phyloP scores from a whole-genome alignment of 2,113 vertebrate species.

The Alexandromys fortis region DNA sequence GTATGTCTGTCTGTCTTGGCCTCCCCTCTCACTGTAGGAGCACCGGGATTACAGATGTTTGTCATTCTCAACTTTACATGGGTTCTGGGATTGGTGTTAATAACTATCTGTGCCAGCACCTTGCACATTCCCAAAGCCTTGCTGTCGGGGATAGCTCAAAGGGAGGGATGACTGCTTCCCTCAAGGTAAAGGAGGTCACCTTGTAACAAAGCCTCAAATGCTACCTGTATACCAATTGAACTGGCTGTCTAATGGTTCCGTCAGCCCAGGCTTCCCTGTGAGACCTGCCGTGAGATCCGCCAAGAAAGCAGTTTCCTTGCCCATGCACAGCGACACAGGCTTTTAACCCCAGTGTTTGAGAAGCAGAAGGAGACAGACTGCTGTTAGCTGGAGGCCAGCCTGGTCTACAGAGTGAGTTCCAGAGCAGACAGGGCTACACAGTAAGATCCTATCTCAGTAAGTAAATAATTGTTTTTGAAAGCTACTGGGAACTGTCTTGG shows the following conservation, averaged over 20 bases:
- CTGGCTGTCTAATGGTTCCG: constrained; percentile 17
- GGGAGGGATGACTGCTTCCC: not conserved
- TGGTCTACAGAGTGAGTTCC: not conserved
- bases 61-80: no score
- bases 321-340: not conserved
- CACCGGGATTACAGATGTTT: no score
- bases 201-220: not conserved
- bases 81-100: not conserved
- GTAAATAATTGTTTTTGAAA: not conserved
- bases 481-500: not conserved
- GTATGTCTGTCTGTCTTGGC: no score
- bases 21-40: no score
- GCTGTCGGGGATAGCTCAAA: not conserved
- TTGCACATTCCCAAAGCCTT: not conserved
- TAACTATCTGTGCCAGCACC: not conserved
- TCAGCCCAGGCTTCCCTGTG: not conserved
- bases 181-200: not conserved
- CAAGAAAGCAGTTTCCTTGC: constrained; percentile 45
- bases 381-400: not conserved
- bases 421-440: not conserved
- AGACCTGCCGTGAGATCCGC: not conserved
- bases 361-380: not conserved
- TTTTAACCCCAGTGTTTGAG: not conserved
- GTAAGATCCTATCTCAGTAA: not conserved
- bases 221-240: not conserved